Base-by-base conservation (phyloP, 2,113 vertebrate species). In the Saguinus midas region DNA sequence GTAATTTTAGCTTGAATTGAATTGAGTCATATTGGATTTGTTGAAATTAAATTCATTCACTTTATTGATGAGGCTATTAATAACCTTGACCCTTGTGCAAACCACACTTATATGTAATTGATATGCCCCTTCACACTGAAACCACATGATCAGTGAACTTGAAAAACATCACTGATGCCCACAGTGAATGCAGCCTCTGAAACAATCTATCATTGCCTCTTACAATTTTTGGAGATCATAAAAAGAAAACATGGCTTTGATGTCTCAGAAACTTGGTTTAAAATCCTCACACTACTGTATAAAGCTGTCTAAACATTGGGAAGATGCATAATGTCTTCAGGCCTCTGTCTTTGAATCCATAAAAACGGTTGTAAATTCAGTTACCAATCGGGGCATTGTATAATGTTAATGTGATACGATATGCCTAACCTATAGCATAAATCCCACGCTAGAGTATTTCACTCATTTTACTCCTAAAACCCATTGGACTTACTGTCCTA, bases 1-100 rank as follows among this genome's bases (percentile, higher is more conserved):
- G 68, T 87, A 75, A 75, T 87, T 89, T 87, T 70, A 84, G 11
- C 61, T 88, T 90, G 43, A 95, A 92, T 27, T 72, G 35, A 93
- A 66, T 70, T 88, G 78, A 72, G 45, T 70, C 35, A 21, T 25
- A 8, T 73, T 66, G 14, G 23, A 80, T 57, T 14, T 7, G 40
- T 35, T 85, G 72, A 50, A 90, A 94, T 87, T 92, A 43, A 86
- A 84, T 66, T 91, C 35, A 21, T 37, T 6, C 10, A 61, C 37
- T 32, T 79, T 66, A 16, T 40, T 48, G 57, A 82, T 66, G 64
- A 96, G 35, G 5, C 57, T 70, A 35, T 87, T 83, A 86, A 52
- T 94, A 45, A 85, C 87, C 70, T 91, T 45, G 29, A 81, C 50
- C 68, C 37, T 12, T 81, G 93, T 45, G 64, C 18, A 50, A 94